phyloP scores from a whole-genome alignment of 2,797 vertebrate species.

The Lutjanus argentimaculatus region DNA sequence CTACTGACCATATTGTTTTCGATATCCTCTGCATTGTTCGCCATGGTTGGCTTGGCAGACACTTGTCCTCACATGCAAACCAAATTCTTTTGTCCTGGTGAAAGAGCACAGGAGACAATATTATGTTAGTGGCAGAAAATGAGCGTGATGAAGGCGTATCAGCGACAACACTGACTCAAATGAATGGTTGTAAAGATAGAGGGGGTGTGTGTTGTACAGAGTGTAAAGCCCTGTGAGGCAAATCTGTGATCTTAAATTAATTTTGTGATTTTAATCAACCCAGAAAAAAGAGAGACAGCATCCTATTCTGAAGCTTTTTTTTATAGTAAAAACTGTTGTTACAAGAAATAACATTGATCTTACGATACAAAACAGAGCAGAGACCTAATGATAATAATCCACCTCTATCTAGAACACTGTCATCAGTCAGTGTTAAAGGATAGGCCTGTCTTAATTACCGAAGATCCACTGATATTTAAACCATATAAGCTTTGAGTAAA shows the following conservation, averaged over 20 bases:
- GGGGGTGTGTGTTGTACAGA: background rate
- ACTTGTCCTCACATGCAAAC: conserved; percentile 81
- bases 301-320: background rate
- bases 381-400: background rate
- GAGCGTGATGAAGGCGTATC: background rate
- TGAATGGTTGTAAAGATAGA: background rate
- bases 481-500: background rate
- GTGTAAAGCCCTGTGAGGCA: background rate
- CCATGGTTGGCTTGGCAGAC: conserved; percentile 79
- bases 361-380: background rate
- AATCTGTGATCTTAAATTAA: background rate
- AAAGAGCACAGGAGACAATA: conserved; percentile 7
- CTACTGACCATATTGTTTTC: conserved; percentile 85
- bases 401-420: background rate
- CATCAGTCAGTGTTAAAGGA: background rate
- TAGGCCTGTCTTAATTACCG: background rate
- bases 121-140: background rate
- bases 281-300: background rate
- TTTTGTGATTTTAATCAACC: background rate
- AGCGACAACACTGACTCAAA: background rate
- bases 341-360: background rate
- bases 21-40: conserved; percentile 80
- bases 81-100: conserved; percentile 50
- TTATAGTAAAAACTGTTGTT: background rate
- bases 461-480: background rate